A percentile compares a stretch with the other conserved stretches of the same genome.
phyloP scores from a whole-genome alignment of 2,888 invertebrate genomes.

The Matsumyia berberina region DNA sequence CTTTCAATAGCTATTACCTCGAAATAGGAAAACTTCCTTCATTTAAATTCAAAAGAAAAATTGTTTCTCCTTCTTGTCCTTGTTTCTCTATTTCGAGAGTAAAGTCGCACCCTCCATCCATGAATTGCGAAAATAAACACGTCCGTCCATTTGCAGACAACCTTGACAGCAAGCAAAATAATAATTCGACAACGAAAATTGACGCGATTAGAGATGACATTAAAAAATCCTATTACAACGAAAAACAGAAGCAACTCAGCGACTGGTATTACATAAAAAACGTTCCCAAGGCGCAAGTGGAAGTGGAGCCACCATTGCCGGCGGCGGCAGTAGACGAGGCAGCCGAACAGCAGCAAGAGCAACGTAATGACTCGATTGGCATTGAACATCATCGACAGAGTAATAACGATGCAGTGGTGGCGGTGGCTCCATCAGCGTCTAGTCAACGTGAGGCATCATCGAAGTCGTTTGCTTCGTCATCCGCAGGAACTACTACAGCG shows the following conservation, averaged over 20 bases:
- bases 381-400: conserved; percentile 53
- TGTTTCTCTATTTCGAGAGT: conserved; percentile 15
- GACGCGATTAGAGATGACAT: conserved; percentile 71
- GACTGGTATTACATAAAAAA: conserved; percentile 80
- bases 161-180: conserved; percentile 73
- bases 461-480: conserved; percentile 46
- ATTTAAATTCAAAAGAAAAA: conserved; percentile 26
- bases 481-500: conserved; percentile 7
- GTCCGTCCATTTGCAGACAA: conserved; percentile 65
- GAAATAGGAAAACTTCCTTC: conserved; percentile 27
- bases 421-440: conserved; percentile 27
- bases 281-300: conserved; percentile 52
- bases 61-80: neutral
- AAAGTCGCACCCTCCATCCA: conserved; percentile 6
- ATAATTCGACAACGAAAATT: conserved; percentile 72
- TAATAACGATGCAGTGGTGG: conserved; percentile 50
- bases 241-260: conserved; percentile 79
- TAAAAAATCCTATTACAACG: conserved; percentile 76
- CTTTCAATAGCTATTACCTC: neutral
- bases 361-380: conserved; percentile 55
- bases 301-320: conserved; percentile 25
- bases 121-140: conserved; percentile 38
- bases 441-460: conserved; percentile 63
- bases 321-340: conserved; percentile 5
- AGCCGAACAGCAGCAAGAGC: conserved; percentile 27